Conservation (phyloP, 2,888 invertebrate genomes). For the Halocaridina rubra region DNA sequence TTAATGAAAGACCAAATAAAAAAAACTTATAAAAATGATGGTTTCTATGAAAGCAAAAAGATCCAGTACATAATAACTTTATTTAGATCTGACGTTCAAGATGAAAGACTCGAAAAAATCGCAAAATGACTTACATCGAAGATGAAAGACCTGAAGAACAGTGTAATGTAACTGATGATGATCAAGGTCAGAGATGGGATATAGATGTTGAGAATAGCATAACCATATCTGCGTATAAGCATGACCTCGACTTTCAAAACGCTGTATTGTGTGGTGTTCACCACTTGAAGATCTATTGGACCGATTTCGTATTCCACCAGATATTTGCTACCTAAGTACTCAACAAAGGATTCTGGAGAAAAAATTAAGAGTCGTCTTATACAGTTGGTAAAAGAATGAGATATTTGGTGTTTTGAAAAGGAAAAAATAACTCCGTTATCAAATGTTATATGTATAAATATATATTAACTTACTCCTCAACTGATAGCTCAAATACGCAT, state of each 20-base stretch:
- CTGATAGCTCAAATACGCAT: too few relatives aligned
- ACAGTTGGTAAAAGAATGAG: too few relatives aligned
- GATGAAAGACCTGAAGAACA: conserved; percentile 43
- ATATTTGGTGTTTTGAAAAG: too few relatives aligned
- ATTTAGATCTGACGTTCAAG: not conserved
- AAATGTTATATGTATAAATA: too few relatives aligned
- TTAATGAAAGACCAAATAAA: not conserved
- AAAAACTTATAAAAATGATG: not conserved
- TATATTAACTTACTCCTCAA: too few relatives aligned
- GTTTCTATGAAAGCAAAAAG: not conserved
- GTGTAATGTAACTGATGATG: conserved; percentile 44
- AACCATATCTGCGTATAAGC: conserved; percentile 40
- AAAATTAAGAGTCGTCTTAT: not conserved
- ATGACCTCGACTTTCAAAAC: conserved; percentile 22
- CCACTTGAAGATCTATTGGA: conserved; percentile 13
- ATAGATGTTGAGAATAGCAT: conserved; percentile 52
- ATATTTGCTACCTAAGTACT: conserved; percentile 31
- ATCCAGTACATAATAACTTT: too few relatives aligned
- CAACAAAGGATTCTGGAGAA: conserved; percentile 32
- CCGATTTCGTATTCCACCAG: conserved; percentile 43
- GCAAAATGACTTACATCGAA: conserved; percentile 47
- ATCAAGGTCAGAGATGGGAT: conserved; percentile 43
- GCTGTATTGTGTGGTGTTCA: conserved; percentile 30
- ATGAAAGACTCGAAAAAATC: too few relatives aligned
- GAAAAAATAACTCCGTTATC: too few relatives aligned